Evolutionary conservation across 2,888 invertebrate species (phyloP), one percentile per base, ranked within the genome.

Genomic region (Sepiola atlantica): DNA sequence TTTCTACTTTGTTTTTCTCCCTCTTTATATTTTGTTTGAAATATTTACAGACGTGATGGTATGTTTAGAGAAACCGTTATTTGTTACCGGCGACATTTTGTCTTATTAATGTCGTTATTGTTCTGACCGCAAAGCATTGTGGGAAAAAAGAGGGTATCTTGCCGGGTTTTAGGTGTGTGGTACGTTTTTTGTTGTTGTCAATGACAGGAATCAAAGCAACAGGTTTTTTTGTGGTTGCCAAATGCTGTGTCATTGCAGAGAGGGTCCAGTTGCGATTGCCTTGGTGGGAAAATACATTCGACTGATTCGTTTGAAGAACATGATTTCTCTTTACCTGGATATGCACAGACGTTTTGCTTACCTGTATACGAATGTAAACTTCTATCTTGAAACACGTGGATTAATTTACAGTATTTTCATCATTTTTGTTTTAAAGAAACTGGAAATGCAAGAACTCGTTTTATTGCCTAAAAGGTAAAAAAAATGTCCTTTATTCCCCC

Each of bases 41-140:
- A 77, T 77, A 77, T 77, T 77, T 77, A 77, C 77, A 77, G 77
- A 77, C 77, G n/a, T 77, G 77, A 77, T 77, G 77, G 77, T n/a
- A 77, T 77, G 77, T 77, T 77, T 77, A 77, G 77, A 77, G 77
- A 77, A 77, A 77, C n/a, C 14, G 77, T 77, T 45, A 77, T 77
- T 77, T n/a, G n/a, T 77, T 77, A n/a, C 77, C 77, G 28, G 77
- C 77, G 77, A 77, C 77, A 77, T 77, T 77, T n/a, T 77, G 77
- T 77, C 77, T 77, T 77, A 77, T 77, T 77, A 77, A 77, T 77
- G 77, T 77, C 77, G n/a, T 77, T 77, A 77, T 77, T 77, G 77
- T 77, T 77, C 77, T 77, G 77, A 12, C n/a, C 14, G 77, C 77
- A 77, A 77, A 77, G 77, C n/a, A 77, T 77, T 77, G n/a, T 77